phyloP scores from a whole-genome alignment of 2,888 invertebrate species.

The Lasioglossum malachurum region DNA sequence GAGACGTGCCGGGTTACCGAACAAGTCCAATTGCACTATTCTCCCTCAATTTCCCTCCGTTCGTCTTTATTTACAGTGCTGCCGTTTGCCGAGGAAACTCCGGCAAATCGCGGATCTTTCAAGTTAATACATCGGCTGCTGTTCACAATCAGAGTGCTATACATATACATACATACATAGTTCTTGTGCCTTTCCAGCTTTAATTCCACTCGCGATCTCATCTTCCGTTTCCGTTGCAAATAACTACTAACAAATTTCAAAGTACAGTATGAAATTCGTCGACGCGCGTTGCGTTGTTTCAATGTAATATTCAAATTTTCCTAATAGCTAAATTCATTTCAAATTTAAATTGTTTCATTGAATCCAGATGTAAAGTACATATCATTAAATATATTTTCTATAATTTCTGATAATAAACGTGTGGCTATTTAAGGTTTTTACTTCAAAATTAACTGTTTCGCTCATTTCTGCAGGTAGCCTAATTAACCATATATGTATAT shows the following conservation, averaged over 20 bases:
- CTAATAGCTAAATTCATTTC: no score
- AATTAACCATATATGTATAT: no score
- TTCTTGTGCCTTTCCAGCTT: neutral
- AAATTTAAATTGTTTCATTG: no score
- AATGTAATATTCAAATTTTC: neutral
- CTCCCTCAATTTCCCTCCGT: conserved; percentile 8
- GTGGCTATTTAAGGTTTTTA: no score
- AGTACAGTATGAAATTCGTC: neutral
- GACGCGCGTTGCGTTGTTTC: neutral
- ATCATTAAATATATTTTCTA: no score
- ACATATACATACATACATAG: no score
- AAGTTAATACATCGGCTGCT: neutral
- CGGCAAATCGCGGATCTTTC: neutral
- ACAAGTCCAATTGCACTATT: conserved; percentile 19
- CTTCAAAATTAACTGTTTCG: no score
- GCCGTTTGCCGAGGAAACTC: conserved; percentile 2
- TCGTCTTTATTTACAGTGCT: neutral
- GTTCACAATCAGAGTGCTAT: neutral
- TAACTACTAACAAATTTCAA: neutral
- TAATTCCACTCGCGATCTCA: neutral
- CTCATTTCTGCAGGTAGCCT: no score
- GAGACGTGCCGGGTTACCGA: conserved; percentile 14
- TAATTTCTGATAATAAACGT: no score
- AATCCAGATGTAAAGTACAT: no score
- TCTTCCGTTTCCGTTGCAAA: neutral